Evolutionary conservation across 2,113 vertebrate genomes (phyloP).

Genomic region (Xenopus borealis): DNA sequence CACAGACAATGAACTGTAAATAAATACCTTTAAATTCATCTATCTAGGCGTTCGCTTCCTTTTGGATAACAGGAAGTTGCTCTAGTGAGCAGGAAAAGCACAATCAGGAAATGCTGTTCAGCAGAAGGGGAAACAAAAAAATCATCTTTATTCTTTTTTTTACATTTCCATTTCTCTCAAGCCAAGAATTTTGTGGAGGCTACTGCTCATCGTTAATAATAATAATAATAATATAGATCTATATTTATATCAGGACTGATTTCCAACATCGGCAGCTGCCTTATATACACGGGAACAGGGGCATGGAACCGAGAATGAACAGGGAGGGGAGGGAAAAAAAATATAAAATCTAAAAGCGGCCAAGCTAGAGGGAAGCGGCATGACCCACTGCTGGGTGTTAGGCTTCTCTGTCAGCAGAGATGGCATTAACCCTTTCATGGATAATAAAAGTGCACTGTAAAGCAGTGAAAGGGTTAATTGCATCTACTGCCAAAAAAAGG

Average conservation of each 20-base stretch:
- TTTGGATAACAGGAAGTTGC: not conserved
- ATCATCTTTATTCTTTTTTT: constrained; percentile 47
- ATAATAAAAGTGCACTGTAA: not conserved
- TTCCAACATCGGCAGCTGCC: constrained; percentile 63
- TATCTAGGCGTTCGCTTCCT: not conserved
- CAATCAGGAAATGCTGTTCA: constrained; percentile 20
- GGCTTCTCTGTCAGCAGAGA: constrained; percentile 11
- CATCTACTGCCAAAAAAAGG: no score
- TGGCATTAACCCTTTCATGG: not conserved
- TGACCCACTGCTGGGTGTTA: not conserved
- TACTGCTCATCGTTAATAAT: constrained; percentile 66
- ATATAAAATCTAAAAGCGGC: constrained; percentile 66
- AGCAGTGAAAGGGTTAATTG: no score
- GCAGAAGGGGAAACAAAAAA: constrained; percentile 55
- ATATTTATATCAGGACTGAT: constrained; percentile 45
- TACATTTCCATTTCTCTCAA: constrained; percentile 66
- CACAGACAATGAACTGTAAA: no score
- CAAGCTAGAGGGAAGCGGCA: not conserved
- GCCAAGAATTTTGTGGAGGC: constrained; percentile 74
- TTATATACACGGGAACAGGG: constrained; percentile 58
- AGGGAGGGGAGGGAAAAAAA: constrained; percentile 47
- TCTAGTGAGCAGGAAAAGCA: not conserved
- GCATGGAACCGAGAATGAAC: constrained; percentile 19
- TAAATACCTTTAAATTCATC: no score
- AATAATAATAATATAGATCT: constrained; percentile 47